Base-by-base conservation (phyloP, 2,888 invertebrate genomes). In the Argynnis bischoffii region DNA sequence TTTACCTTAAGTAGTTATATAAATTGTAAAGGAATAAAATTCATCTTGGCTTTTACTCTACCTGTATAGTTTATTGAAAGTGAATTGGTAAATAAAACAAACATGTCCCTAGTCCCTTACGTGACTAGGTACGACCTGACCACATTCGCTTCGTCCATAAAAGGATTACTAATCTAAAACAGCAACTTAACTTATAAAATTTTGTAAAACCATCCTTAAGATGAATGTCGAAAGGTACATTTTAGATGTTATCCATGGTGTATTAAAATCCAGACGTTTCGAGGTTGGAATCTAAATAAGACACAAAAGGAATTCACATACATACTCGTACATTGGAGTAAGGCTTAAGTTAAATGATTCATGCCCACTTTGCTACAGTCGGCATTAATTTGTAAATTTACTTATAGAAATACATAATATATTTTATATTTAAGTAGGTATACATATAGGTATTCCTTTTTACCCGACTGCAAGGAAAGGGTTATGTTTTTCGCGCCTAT, bases 271-370 rank as follows among this genome's bases (percentile, higher is more conserved):
- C 71, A 69, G 71, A 72, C 70, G 55, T 56, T 63, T 61, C 55
- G 50, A 68, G 67, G 50, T 63, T 71, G 70, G 76, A 76, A 76
- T 75, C 66, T 69, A 68, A 75, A 75, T 73, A 71, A 69, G 72
- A 69, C 64, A 59, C 55, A 74, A 73, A 75, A 74, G 73, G 66
- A 69, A 66, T 65, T 55, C 55, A 21, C 35, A 35, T 63, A 55
- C 26, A 21, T 35, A 35, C n/a, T 8, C 13, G 53, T 56, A 64
- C 18, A 18, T 21, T n/a, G n/a, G 21, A 59, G 21, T 41, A 48
- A 18, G 51, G 47, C 59, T 59, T 46, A 55, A 67, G 67, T 63
- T 57, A 64, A 59, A 64, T 69, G 56, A 65, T 63, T 67, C 55
- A 72, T 67, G 59, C 26, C 35, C 50, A 3, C 15, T 51, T 51